Evolutionary conservation across 2,888 invertebrate species (phyloP), one percentile per base, ranked within the genome.

Genomic region (Automeris io): DNA sequence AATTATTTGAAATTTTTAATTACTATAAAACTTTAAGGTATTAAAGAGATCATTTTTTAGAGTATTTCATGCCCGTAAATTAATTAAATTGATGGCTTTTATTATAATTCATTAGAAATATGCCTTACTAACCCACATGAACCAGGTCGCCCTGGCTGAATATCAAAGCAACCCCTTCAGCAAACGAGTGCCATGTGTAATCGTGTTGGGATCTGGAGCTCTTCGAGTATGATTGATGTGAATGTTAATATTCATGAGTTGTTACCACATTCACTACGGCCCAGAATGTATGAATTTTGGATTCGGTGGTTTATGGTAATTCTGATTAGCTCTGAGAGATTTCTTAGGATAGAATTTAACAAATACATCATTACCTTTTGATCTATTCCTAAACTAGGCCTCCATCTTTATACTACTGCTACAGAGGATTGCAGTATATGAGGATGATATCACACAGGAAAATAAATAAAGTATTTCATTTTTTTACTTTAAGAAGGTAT

Each of bases 241-340:
- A 64, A 67, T 59, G 71, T 80, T 76, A 79, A 80, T 83, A 85
- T 82, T 81, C 80, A 81, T 81, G 70, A 78, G 69, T 70, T 71
- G 70, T 72, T 76, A 60, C 76, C 65, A 69, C 57, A 64, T 67
- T 61, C 61, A 61, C 56, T 58, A 49, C 34, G 16, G n/a, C 29
- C 16, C 35, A 35, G 43, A 46, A 39, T 43, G 47, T 38, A 47
- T 47, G 51, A 44, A 52, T 33, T 40, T 35, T 49, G 46, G 59
- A 64, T 32, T 18, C 37, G 37, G 37, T 22, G 6, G 24, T 33
- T 39, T n/a, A 39, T 29, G 19, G 8, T 24, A 32, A 35, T 43
- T 47, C 43, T 13, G 7, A 18, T 32, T 22, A 22, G 8, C 12
- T 12, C 16, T 3, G n/a, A 34, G 8, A 34, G 33, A 34, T 34